Conservation (phyloP, 2,797 vertebrate genomes). For the Poecilia picta region DNA sequence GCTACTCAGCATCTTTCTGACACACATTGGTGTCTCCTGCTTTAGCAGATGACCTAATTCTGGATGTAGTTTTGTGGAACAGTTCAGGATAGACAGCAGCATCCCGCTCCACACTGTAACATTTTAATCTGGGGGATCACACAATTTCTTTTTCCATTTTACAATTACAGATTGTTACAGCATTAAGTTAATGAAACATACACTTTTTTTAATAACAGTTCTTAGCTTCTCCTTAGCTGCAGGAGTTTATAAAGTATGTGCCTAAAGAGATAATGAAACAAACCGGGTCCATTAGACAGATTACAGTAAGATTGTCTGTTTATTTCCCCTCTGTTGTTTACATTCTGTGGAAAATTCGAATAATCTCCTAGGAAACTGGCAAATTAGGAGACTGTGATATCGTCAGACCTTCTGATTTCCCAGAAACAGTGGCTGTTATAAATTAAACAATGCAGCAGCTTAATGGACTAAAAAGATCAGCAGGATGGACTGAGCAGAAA, state of each 20-base stretch:
- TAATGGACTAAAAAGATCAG: background rate
- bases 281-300: background rate
- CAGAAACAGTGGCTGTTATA: background rate
- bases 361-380: constrained; percentile 9
- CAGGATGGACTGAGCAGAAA: background rate
- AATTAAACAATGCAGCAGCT: constrained; percentile 5
- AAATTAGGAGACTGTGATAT: background rate
- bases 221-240: background rate
- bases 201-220: background rate
- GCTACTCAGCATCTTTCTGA: constrained; percentile 70
- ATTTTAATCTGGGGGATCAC: constrained; percentile 42
- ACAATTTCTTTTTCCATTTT: background rate
- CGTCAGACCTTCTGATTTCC: background rate
- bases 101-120: constrained; percentile 10
- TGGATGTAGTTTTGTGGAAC: constrained; percentile 60
- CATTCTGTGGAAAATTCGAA: constrained; percentile 9
- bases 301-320: background rate
- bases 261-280: background rate
- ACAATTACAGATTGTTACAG: background rate
- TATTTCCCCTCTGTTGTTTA: background rate
- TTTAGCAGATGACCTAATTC: constrained; percentile 70
- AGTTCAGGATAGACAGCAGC: constrained; percentile 38
- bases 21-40: constrained; percentile 57
- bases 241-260: background rate
- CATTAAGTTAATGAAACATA: background rate